These are phyloP conservation scores for Adelges cooleyi DNA, from an alignment of 1,140 invertebrate genomes.

Conservation along the genomic window DNA sequence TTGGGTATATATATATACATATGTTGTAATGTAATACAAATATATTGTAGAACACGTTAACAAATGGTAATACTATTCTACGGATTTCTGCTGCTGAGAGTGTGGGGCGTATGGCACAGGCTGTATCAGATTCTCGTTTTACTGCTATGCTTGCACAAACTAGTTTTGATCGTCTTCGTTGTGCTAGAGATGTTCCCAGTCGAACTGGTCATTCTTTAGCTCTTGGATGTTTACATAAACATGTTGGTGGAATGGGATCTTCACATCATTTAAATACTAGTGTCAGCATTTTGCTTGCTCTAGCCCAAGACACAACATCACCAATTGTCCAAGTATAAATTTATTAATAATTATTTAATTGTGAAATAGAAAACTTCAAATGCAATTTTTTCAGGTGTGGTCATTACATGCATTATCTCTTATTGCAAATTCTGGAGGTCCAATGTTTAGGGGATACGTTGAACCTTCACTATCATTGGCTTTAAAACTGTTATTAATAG, in stretches of 20 bases:
- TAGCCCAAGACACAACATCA: constrained; percentile 84
- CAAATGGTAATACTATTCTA: constrained; percentile 71
- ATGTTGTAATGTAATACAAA: too few relatives aligned
- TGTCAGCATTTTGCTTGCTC: constrained; percentile 82
- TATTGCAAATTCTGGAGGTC: constrained; percentile 94
- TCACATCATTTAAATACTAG: constrained; percentile 85
- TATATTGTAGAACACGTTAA: constrained; percentile 53
- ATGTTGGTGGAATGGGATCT: constrained; percentile 81
- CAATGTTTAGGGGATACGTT: constrained; percentile 95
- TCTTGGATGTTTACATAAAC: constrained; percentile 80
- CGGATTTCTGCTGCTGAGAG: constrained; percentile 78
- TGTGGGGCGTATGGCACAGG: constrained; percentile 78
- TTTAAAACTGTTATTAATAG: constrained; percentile 76
- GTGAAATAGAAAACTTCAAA: not conserved
- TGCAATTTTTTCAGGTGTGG: constrained; percentile 62
- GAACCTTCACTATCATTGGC: constrained; percentile 83
- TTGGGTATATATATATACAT: not conserved
- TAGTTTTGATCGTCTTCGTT: constrained; percentile 80
- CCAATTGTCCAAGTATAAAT: constrained; percentile 70
- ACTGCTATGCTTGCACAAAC: constrained; percentile 82
- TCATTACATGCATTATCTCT: constrained; percentile 86
- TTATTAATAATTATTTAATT: constrained; percentile 19
- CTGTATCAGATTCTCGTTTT: constrained; percentile 70
- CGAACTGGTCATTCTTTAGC: constrained; percentile 86
- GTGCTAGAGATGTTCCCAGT: constrained; percentile 73